phyloP scores from a whole-genome alignment of 2,113 vertebrate genomes.

The Nipponia nippon region DNA sequence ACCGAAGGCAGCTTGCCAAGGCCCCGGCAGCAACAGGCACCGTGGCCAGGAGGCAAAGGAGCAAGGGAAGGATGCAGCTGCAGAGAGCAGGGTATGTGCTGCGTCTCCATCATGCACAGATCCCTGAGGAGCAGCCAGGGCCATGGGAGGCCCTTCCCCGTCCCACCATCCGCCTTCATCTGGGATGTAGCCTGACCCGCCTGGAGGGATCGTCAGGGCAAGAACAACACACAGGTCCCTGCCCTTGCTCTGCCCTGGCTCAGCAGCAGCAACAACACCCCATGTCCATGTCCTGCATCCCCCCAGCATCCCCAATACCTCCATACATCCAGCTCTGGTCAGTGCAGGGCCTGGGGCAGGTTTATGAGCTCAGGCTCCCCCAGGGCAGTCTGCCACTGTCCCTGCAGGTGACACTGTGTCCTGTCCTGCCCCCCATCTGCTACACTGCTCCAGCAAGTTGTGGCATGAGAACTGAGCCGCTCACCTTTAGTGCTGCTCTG shows the following conservation, averaged over 20 bases:
- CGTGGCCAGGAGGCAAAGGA: background rate
- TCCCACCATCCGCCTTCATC: background rate
- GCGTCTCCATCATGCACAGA: background rate
- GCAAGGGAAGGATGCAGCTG: background rate
- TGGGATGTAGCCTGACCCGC: background rate
- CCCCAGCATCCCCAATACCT: background rate
- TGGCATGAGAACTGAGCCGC: background rate
- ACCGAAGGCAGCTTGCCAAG: background rate
- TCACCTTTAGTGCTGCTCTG: background rate
- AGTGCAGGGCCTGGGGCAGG: background rate
- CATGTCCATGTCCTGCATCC: rapidly evolving
- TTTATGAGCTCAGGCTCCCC: background rate
- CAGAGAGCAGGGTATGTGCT: background rate
- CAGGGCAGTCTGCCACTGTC: background rate
- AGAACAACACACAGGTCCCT: background rate
- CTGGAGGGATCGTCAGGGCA: background rate
- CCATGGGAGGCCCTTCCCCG: background rate
- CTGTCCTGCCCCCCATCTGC: background rate
- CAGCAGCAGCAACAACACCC: background rate
- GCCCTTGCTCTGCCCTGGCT: background rate
- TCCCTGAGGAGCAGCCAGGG: background rate
- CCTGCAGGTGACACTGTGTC: background rate
- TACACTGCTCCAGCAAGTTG: background rate
- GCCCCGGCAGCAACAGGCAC: rapidly evolving
- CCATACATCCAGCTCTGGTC: background rate